Conservation (phyloP, 2,888 invertebrate genomes). For the Teinopalpus imperialis region DNA sequence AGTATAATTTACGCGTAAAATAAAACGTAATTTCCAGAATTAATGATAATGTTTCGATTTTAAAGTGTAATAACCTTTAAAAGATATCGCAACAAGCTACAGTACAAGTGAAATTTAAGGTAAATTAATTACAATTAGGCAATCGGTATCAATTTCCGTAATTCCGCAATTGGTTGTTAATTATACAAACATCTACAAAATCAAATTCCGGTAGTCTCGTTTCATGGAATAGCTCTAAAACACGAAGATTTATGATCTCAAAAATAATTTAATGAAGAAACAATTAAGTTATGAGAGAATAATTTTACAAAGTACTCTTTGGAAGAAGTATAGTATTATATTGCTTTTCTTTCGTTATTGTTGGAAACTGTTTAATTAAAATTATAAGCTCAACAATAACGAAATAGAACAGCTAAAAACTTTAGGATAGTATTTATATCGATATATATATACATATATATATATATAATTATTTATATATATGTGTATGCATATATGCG, state of each 20-base stretch:
- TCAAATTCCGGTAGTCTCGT: constrained; percentile 2
- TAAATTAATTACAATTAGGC: background rate
- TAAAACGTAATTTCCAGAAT: too few relatives aligned
- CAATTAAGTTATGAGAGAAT: background rate
- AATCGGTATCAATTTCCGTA: background rate
- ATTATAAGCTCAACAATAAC: constrained; percentile 1
- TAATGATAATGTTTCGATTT: too few relatives aligned
- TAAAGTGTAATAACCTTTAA: too few relatives aligned
- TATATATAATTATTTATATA: too few relatives aligned
- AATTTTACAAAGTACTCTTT: background rate
- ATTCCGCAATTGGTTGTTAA: background rate
- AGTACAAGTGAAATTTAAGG: background rate
- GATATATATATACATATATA: too few relatives aligned
- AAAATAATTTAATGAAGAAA: background rate
- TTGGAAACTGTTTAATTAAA: background rate
- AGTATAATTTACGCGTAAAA: too few relatives aligned
- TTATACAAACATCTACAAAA: constrained; percentile 1
- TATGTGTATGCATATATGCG: too few relatives aligned
- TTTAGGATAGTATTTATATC: too few relatives aligned
- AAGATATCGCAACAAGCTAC: too few relatives aligned
- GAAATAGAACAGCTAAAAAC: too few relatives aligned
- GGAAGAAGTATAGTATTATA: too few relatives aligned
- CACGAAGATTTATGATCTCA: background rate
- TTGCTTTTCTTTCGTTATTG: too few relatives aligned
- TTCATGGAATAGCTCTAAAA: background rate